Conservation (phyloP, 2,888 invertebrate species). For the Leptopterna dolabrata region DNA sequence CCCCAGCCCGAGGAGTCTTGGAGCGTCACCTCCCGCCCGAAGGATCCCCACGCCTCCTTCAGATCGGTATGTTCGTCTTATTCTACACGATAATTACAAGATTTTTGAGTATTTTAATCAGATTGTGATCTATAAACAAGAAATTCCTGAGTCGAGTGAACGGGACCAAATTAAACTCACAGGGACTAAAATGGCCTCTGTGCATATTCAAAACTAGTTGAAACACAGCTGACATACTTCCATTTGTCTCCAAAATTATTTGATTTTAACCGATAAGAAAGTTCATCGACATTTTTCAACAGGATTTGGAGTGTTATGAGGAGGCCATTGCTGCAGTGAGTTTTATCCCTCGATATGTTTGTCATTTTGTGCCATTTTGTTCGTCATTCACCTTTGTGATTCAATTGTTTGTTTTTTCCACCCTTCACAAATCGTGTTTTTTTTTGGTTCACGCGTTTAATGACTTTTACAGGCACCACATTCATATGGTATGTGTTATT, state of each 20-base stretch:
- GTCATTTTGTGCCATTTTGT: background rate
- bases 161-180: no score
- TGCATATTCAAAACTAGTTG: no score
- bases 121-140: no score
- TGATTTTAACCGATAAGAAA: background rate
- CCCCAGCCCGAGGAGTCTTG: conserved; percentile 68
- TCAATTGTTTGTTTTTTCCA: background rate
- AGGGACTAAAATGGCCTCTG: no score
- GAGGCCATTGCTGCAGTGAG: conserved; percentile 19
- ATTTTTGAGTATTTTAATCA: background rate
- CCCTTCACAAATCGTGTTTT: background rate
- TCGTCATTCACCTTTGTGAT: background rate
- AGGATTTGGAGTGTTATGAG: conserved; percentile 32
- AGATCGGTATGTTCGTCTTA: conserved; percentile 27
- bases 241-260: no score
- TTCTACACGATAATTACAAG: background rate
- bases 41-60: conserved; percentile 58
- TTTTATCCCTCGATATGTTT: background rate
- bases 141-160: no score
- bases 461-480: background rate
- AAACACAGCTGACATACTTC: no score
- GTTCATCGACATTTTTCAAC: background rate
- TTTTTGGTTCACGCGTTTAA: background rate
- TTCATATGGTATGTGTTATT: background rate
- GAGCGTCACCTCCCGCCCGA: conserved; percentile 51